These are phyloP conservation scores for Labroides dimidiatus DNA, from an alignment of 2,797 vertebrate species.

Conservation along the genomic window DNA sequence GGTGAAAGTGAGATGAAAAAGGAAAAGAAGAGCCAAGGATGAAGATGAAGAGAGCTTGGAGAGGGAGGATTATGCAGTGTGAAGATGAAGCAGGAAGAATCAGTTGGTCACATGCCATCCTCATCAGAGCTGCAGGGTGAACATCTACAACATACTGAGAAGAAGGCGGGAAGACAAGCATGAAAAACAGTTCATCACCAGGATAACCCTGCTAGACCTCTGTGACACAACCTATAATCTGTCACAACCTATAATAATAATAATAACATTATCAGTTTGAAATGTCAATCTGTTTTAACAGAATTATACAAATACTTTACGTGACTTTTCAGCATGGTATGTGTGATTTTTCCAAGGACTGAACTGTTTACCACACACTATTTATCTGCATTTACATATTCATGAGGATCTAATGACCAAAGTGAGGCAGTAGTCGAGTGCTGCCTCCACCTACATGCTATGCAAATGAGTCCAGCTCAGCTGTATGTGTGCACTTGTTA, in stretches of 20 bases:
- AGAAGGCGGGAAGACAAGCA: background rate
- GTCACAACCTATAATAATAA: too few relatives aligned
- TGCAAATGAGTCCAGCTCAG: slow-evolving; percentile 59
- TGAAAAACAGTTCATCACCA: background rate
- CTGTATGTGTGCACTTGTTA: slow-evolving; percentile 65
- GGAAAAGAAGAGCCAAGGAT: background rate
- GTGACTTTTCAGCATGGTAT: background rate
- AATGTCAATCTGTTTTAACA: too few relatives aligned
- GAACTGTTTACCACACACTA: slow-evolving; percentile 26
- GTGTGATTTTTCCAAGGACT: slow-evolving; percentile 2
- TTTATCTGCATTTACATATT: slow-evolving; percentile 49
- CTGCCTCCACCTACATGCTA: slow-evolving; percentile 66
- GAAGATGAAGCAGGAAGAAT: slow-evolving; percentile 11
- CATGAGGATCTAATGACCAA: slow-evolving; percentile 72
- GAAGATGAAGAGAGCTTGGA: slow-evolving; percentile 1
- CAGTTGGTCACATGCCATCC: too few relatives aligned
- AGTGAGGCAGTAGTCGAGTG: slow-evolving; percentile 57
- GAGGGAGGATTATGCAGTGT: background rate
- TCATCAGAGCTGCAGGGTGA: slow-evolving; percentile 1
- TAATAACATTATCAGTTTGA: too few relatives aligned
- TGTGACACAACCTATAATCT: too few relatives aligned
- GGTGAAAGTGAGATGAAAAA: background rate
- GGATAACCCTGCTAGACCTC: background rate
- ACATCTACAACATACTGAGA: background rate
- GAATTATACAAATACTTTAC: too few relatives aligned